Evolutionary conservation across 2,113 vertebrate species (phyloP), one percentile per base, ranked within the genome.

Genomic region (Procapra przewalskii): DNA sequence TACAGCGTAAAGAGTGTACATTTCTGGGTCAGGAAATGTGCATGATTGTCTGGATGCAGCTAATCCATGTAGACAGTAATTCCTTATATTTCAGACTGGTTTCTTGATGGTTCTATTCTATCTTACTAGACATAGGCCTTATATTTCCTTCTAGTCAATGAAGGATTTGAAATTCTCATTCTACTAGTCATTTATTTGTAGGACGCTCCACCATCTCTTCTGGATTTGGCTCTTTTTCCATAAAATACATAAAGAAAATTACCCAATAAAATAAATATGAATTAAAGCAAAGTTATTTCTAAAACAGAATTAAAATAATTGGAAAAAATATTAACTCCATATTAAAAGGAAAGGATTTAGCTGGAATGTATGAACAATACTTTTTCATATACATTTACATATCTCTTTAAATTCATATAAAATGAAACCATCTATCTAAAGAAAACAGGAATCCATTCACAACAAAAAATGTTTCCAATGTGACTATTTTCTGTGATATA

Each of bases 231-330:
- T 40, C 31, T 77, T 95, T 86, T 40, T 21, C 27, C 9, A 91
- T 60, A 94, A 92, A 93, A 94, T 82, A 33, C 5, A 1, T 14
- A 27, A 67, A 91, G 60, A 86, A 31, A 91, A 75, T 85, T 84
- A 48, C 12, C 17, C 8, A 77, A 2, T 67, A 85, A 87, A 92
- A 59, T 84, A 75, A 94, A 48, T 91, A 16, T 95, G 17, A 95
- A 75, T 80, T 85, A 80, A 96, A 79, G 7, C 83, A 48, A n/a
- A 67, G 36, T 64, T 96, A 12, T 75, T 96, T 80, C 55, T 90
- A 92, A 92, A 13, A 33, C 17, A 81, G 57, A 87, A 81, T 48
- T 90, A 36, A 62, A 81, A 59, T 29, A 85, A 93, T 43, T 94
- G 7, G 5, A 57, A 40, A 89, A 71, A 71, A 19, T 75, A 92